A percentile compares a stretch with the other conserved stretches of the same genome.
Conservation (phyloP, 2,888 invertebrate genomes). For the Lymantria dispar region DNA sequence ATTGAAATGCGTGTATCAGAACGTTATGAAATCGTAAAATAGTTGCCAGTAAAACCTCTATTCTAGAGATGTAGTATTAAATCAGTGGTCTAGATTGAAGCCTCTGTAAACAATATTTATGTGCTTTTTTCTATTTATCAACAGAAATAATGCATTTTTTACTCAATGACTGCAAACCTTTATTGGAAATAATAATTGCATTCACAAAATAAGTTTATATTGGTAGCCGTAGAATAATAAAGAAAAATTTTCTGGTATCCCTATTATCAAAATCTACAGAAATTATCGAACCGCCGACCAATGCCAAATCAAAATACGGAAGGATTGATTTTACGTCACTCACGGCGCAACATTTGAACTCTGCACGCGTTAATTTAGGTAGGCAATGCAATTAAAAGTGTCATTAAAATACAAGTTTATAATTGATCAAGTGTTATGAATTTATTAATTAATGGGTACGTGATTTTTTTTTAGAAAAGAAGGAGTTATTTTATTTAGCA, state of each 20-base stretch:
- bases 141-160: too few species aligned
- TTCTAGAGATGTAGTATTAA: too few species aligned
- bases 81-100: too few species aligned
- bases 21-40: too few species aligned
- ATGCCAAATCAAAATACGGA: constrained; percentile 4
- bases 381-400: background rate
- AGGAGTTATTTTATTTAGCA: background rate
- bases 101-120: too few species aligned
- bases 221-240: too few species aligned
- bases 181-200: too few species aligned
- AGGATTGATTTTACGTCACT: constrained; percentile 68
- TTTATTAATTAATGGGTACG: background rate
- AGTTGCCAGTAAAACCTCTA: too few species aligned
- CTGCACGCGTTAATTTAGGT: constrained; percentile 14
- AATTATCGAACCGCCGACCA: constrained; percentile 16
- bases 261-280: constrained; percentile 5
- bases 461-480: background rate
- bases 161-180: too few species aligned
- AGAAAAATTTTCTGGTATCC: background rate
- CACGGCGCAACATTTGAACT: constrained; percentile 78
- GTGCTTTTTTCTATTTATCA: too few species aligned
- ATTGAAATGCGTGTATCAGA: too few species aligned
- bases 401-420: background rate
- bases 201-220: too few species aligned
- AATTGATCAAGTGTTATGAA: background rate